phyloP scores from a whole-genome alignment of 23 tunicate species.

The Corella eumyota region DNA sequence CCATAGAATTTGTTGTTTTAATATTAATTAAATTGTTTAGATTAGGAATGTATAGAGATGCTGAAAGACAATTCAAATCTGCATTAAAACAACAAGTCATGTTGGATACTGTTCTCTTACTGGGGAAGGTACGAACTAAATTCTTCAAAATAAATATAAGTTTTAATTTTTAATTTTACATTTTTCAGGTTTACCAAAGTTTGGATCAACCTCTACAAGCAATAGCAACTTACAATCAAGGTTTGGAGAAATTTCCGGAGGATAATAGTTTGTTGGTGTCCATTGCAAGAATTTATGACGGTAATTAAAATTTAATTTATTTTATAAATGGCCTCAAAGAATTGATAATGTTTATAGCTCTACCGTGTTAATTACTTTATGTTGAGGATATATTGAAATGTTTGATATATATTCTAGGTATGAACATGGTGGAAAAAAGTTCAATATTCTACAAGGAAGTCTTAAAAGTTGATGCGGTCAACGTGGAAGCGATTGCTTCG shows the following conservation, averaged over 20 bases:
- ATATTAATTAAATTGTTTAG: too few relatives aligned
- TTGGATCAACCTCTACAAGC: conserved; percentile 85
- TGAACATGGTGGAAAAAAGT: conserved; percentile 38
- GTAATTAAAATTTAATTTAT: conserved; percentile 4
- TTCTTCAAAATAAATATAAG: too few relatives aligned
- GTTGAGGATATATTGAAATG: too few relatives aligned
- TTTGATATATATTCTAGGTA: too few relatives aligned
- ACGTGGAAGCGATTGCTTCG: conserved; percentile 77
- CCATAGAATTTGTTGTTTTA: too few relatives aligned
- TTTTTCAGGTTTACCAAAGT: conserved; percentile 48
- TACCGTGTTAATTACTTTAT: too few relatives aligned
- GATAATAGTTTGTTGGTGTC: conserved; percentile 54
- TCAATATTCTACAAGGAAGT: conserved; percentile 73
- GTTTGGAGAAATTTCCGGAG: conserved; percentile 50
- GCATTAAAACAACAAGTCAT: conserved; percentile 51
- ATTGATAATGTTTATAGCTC: too few relatives aligned
- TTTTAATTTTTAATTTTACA: too few relatives aligned
- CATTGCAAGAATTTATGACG: conserved; percentile 67
- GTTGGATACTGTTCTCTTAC: conserved; percentile 65
- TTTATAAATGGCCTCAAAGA: too few relatives aligned
- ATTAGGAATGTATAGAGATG: conserved; percentile 85
- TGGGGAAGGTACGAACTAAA: conserved; percentile 77
- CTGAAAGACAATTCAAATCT: conserved; percentile 81
- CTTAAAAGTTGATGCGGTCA: conserved; percentile 39
- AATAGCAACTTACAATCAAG: conserved; percentile 50